phyloP scores from a whole-genome alignment of 1,140 invertebrate species.

The Hyposmocoma kahamanoa region DNA sequence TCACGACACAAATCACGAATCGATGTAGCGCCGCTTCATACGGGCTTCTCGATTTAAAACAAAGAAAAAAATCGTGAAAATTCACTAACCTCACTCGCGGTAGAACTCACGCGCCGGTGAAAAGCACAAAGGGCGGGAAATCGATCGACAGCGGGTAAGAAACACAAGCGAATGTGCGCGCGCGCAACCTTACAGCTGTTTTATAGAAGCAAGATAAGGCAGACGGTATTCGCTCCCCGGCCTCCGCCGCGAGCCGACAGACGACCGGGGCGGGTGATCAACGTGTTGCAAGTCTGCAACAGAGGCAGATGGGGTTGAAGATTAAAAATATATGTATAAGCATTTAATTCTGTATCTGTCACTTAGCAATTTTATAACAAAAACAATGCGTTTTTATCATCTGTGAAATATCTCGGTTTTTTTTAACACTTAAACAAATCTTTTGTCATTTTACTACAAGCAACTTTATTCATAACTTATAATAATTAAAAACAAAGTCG shows the following conservation, averaged over 20 bases:
- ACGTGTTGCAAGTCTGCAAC: no score
- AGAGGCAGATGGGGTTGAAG: no score
- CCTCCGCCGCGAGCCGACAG: background rate
- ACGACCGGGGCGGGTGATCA: no score
- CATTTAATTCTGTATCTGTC: no score
- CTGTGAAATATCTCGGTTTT: no score
- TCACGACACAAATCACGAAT: constrained; percentile 15
- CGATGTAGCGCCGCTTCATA: constrained; percentile 22
- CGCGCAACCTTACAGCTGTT: constrained; percentile 42
- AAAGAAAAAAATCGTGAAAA: constrained; percentile 38
- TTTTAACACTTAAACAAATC: no score
- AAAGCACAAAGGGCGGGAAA: constrained; percentile 52
- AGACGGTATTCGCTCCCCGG: constrained; percentile 11
- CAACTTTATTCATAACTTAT: no score
- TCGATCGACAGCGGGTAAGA: constrained; percentile 42
- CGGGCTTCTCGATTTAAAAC: constrained; percentile 15
- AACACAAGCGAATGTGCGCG: constrained; percentile 53
- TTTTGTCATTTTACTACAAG: no score
- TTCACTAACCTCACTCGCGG: constrained; percentile 59
- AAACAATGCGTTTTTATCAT: no score
- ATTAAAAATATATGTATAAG: no score
- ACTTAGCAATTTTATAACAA: no score
- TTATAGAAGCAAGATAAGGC: constrained; percentile 53
- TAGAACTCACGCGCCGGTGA: constrained; percentile 43
- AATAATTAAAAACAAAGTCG: no score